Base-by-base conservation (phyloP, 2,888 invertebrate genomes). In the Neria commutata region DNA sequence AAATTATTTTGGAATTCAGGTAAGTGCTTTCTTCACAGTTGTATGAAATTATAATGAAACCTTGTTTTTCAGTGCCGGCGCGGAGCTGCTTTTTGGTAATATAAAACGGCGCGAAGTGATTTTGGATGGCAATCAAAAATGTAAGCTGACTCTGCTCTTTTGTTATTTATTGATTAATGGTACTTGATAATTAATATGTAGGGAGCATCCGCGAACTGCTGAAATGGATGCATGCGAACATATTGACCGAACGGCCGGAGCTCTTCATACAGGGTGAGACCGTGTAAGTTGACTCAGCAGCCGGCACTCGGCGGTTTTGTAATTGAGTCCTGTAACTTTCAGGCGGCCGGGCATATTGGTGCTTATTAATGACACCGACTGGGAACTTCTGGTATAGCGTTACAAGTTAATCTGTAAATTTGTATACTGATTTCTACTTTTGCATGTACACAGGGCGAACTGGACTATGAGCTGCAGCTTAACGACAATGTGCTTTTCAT, bases 361-460 rank as follows among this genome's bases (percentile, higher is more conserved):
- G 1, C 83, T 98, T 2, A 87, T 98, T 8, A 98, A 98, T 76
- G 97, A 98, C 70, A 86, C 91, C 0, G 98, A 98, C 76, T 98
- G 98, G 98, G 97, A 98, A 81, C 83, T 98, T 16, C 79, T 89
- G 80, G 82, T 81, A 83, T 84, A 83, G n/a, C n/a, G n/a, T 64
- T 29, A 24, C 2, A n/a, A 10, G 16, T 48, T 51, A 46, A 42
- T 51, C 5, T 45, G 25, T 37, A 19, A 19, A 8, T 8, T 6
- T 6, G 21, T 14, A 8, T 19, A 6, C 8, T 42, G 17, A 42
- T 42, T 42, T 42, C n/a, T 5, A 19, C 4, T 42, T 3, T 19
- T 42, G 42, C 42, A 11, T 37, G 4, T 37, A 5, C 5, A 2
- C 37, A 82, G 82, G 91, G 89, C 0, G 89, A 91, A 67, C 76